Conservation (phyloP, 2,113 vertebrate genomes). For the Hylia prasina region DNA sequence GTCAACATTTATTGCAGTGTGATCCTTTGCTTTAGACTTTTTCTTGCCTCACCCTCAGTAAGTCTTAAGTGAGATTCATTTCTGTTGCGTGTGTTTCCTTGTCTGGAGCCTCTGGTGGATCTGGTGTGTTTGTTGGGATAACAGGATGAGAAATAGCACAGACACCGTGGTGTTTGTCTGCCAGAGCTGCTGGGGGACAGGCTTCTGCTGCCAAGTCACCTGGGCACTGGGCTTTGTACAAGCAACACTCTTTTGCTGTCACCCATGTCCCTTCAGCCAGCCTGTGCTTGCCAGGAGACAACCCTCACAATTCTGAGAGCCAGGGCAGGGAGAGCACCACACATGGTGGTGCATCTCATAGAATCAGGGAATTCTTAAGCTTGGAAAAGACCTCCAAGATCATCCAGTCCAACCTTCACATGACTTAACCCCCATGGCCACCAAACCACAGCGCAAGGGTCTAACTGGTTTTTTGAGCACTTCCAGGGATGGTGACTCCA, state of each 20-base stretch:
- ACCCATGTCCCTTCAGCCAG: background rate
- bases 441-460: background rate
- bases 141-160: background rate
- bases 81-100: background rate
- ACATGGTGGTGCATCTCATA: accelerated
- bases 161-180: background rate
- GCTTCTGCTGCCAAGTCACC: background rate
- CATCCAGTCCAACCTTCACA: background rate
- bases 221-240: background rate
- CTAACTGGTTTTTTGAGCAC: accelerated
- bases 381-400: background rate
- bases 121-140: background rate
- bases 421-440: background rate
- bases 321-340: background rate
- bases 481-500: background rate
- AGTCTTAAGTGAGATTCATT: background rate
- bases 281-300: background rate
- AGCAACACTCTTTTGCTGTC: background rate
- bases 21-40: background rate
- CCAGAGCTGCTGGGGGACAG: background rate
- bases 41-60: background rate
- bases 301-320: accelerated
- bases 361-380: background rate
- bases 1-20: background rate
- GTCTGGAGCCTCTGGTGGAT: background rate